Conservation (phyloP, 2,888 invertebrate genomes). For the Pyrgus malvae region DNA sequence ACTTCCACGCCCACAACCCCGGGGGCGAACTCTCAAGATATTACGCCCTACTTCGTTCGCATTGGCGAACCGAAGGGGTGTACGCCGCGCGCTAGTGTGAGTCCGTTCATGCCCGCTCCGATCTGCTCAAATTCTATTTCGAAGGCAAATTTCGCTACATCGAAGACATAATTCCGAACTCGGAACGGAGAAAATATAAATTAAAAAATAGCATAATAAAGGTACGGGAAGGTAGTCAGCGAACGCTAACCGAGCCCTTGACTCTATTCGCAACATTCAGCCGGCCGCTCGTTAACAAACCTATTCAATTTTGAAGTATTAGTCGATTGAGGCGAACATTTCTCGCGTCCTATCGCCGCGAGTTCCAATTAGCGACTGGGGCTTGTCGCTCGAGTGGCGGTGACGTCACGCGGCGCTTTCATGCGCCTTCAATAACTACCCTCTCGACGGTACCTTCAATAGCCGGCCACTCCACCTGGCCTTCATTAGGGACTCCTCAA, state of each 20-base stretch:
- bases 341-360: constrained; percentile 76
- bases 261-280: constrained; percentile 67
- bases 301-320: constrained; percentile 78
- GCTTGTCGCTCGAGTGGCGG: constrained; percentile 72
- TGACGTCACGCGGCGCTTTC: constrained; percentile 78
- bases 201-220: constrained; percentile 41
- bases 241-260: constrained; percentile 57
- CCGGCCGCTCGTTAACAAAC: constrained; percentile 77
- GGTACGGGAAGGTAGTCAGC: constrained; percentile 44
- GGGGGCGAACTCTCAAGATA: constrained; percentile 80
- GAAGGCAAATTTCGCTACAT: constrained; percentile 42
- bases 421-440: constrained; percentile 79
- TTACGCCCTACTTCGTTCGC: constrained; percentile 79
- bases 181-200: constrained; percentile 28
- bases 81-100: constrained; percentile 62
- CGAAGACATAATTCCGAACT: constrained; percentile 38
- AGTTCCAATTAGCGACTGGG: constrained; percentile 80
- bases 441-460: constrained; percentile 77
- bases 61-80: constrained; percentile 79
- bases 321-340: constrained; percentile 75
- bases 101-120: constrained; percentile 53
- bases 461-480: constrained; percentile 76
- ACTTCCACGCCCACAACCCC: constrained; percentile 82
- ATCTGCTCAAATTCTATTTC: constrained; percentile 54
- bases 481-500: constrained; percentile 75